Percentiles rank a stretch among this genome's conserved stretches.
These are phyloP conservation scores for Spicauda simplicius DNA, from an alignment of 2,888 invertebrate species.

Conservation along the genomic window DNA sequence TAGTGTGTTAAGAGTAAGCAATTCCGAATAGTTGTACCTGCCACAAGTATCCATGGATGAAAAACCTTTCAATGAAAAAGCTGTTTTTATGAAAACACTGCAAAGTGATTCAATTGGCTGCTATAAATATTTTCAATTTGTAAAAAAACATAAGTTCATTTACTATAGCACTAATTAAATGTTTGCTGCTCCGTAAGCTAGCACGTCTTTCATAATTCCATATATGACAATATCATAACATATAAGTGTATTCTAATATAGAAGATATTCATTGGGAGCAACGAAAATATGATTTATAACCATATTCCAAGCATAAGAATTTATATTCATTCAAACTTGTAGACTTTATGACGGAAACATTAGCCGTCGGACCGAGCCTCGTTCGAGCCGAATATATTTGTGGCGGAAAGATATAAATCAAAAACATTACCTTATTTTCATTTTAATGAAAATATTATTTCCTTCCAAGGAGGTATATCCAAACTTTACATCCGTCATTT, in stretches of 20 bases:
- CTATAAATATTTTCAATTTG: too few species aligned
- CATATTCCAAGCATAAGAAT: not conserved
- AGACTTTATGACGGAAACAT: constrained; percentile 13
- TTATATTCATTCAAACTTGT: not conserved
- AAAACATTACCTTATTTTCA: constrained; percentile 77
- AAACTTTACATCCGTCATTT: constrained; percentile 85
- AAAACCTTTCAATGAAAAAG: too few species aligned
- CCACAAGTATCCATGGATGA: too few species aligned
- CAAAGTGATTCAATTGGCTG: too few species aligned
- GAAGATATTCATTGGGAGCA: not conserved
- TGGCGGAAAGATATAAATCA: constrained; percentile 57
- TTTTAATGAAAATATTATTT: constrained; percentile 84
- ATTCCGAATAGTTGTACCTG: too few species aligned
- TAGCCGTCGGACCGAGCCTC: constrained; percentile 12
- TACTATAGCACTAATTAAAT: constrained; percentile 22
- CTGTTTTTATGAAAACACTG: too few species aligned
- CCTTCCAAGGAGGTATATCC: constrained; percentile 82
- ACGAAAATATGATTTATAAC: not conserved
- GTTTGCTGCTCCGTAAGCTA: not conserved
- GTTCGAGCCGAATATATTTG: constrained; percentile 24
- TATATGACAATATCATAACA: not conserved
- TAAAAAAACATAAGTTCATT: not conserved
- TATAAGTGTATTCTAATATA: not conserved
- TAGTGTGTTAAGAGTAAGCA: too few species aligned
- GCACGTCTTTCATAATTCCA: constrained; percentile 3